Evolutionary conservation across 2,888 invertebrate species (phyloP), one percentile per base, ranked within the genome.

Genomic region (Amphipyra tragopoginis): DNA sequence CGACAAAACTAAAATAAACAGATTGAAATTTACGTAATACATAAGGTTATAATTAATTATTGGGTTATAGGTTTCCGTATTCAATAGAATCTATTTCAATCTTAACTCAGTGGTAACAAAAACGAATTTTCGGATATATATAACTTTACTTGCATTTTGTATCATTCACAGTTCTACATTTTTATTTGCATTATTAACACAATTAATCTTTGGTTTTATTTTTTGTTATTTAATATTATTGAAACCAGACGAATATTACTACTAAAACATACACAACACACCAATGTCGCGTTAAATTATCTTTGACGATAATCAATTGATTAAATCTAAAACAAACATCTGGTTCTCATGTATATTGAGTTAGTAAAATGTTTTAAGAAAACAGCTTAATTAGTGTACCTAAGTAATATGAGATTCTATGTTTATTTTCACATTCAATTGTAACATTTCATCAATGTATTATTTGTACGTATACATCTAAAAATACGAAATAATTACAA

Each of bases 161-260:
- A 54, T 45, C 33, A 49, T 52, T 55, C 15, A 36, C 43, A 56
- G n/a, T 53, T 43, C 53, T 53, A 70, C 38, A 67, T 63, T 63
- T 58, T 59, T 36, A 49, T 65, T 75, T 54, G 55, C 58, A 72
- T 68, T 78, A 65, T 68, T 78, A 65, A 62, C 48, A 66, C 48
- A 65, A 60, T 61, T 53, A 75, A 62, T 77, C 77, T 77, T 77
- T 77, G 79, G 79, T 63, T 70, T 70, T 49, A 54, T 48, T 54
- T 33, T 51, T 57, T 51, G 36, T 63, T 45, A 26, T 47, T 38
- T 56, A 58, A 47, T 62, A 42, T 54, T 39, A 42, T 42, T 26
- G 43, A 63, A 21, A 21, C 42, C 43, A 44, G 52, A 34, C 52
- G 33, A 50, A 26, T 40, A 39, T 29, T 54, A 11, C n/a, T 21